Evolutionary conservation across 2,797 vertebrate species (phyloP).

Genomic region (Tiaroga cobitis): DNA sequence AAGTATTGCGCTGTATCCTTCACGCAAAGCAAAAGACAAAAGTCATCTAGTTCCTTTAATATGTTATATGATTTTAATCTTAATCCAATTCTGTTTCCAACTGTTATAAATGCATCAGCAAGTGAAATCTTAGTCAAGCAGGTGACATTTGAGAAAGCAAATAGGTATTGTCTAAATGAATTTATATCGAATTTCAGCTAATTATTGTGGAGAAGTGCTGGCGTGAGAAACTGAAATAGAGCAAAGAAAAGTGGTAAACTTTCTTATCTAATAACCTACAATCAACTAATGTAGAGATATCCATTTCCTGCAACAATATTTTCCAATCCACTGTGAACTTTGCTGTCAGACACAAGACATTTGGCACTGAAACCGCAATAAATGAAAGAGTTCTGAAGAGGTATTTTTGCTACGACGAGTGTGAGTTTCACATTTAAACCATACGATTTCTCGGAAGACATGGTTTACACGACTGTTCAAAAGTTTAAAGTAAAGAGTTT

Average conservation of each 20-base stretch:
- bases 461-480: neutral
- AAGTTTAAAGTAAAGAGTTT: neutral
- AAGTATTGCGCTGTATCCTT: neutral
- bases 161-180: neutral
- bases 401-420: neutral
- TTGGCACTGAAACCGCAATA: neutral
- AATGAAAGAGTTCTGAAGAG: neutral
- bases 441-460: neutral
- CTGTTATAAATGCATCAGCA: neutral
- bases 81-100: neutral
- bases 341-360: neutral
- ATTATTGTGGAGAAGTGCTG: neutral
- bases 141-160: neutral
- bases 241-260: neutral
- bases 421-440: neutral
- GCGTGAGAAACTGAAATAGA: neutral
- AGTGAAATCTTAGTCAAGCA: neutral
- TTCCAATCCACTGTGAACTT: neutral
- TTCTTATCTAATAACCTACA: neutral
- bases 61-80: neutral
- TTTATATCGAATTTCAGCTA: conserved; percentile 4
- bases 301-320: neutral
- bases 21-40: neutral
- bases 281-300: neutral
- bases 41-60: neutral